Evolutionary conservation across 2,888 invertebrate genomes (phyloP).

Genomic region (Strigamia transsilvanica): DNA sequence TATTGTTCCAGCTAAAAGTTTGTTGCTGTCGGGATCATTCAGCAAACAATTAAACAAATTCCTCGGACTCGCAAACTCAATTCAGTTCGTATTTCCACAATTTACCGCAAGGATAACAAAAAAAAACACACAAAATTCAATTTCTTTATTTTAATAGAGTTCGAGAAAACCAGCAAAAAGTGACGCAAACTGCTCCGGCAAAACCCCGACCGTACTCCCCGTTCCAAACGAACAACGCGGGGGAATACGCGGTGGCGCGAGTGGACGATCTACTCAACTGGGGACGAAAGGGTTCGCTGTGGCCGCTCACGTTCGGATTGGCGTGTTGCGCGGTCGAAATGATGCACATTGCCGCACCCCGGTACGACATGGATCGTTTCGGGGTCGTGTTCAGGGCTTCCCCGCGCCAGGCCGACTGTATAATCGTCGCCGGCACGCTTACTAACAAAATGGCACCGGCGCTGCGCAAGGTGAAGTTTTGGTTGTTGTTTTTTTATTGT

Average conservation of each 20-base stretch:
- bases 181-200: conserved; percentile 56
- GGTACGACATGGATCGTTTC: conserved; percentile 98
- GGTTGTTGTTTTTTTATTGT: not conserved
- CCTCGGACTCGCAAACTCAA: too few relatives aligned
- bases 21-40: too few relatives aligned
- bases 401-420: conserved; percentile 94
- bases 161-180: too few relatives aligned
- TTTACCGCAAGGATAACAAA: too few relatives aligned
- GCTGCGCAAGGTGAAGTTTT: conserved; percentile 80
- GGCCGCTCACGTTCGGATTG: conserved; percentile 98
- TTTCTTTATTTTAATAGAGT: too few relatives aligned
- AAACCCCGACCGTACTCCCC: conserved; percentile 75
- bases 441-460: conserved; percentile 99
- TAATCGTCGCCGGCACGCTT: conserved; percentile 97
- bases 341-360: conserved; percentile 99
- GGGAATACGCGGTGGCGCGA: conserved; percentile 87
- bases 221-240: conserved; percentile 76
- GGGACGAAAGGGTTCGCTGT: conserved; percentile 93
- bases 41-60: too few relatives aligned
- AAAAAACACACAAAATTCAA: too few relatives aligned
- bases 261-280: conserved; percentile 94
- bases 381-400: conserved; percentile 98
- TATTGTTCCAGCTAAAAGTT: too few relatives aligned
- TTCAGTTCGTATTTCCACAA: too few relatives aligned
- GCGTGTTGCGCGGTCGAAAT: conserved; percentile 99